phyloP scores from a whole-genome alignment of 2,797 vertebrate species.

The Melanotaenia parkinsoni region DNA sequence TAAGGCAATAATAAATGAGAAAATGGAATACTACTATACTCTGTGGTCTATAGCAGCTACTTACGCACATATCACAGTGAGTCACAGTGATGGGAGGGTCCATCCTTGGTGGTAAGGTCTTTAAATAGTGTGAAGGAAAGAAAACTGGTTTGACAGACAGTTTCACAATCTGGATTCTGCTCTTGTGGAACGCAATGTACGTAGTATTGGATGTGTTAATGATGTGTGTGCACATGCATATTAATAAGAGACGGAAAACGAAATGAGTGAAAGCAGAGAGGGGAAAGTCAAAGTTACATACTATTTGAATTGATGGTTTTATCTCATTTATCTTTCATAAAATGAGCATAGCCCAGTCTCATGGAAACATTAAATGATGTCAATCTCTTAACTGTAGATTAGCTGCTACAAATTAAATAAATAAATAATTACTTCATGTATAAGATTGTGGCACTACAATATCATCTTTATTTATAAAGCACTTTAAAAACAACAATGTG shows the following conservation, averaged over 20 bases:
- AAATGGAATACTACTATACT: constrained; percentile 78
- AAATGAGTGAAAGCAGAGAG: not conserved
- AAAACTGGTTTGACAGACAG: constrained; percentile 77
- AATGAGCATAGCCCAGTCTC: not conserved
- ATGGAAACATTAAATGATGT: not conserved
- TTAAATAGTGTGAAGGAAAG: constrained; percentile 58
- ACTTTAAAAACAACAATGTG: not conserved
- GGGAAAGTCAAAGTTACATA: not conserved
- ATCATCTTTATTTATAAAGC: not conserved
- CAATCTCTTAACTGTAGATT: not conserved
- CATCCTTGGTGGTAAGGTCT: constrained; percentile 64
- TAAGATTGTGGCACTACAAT: not conserved
- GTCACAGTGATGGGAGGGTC: constrained; percentile 73
- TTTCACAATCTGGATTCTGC: constrained; percentile 72
- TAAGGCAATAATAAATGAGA: constrained; percentile 52
- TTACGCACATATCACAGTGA: constrained; percentile 74
- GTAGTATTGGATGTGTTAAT: constrained; percentile 37
- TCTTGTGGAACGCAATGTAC: constrained; percentile 48
- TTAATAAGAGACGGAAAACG: constrained; percentile 5
- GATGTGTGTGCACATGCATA: constrained; percentile 4
- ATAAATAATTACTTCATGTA: not conserved
- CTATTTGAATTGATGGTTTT: constrained; percentile 26
- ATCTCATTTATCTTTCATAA: constrained; percentile 3
- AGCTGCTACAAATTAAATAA: not conserved
- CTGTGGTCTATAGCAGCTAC: constrained; percentile 57